phyloP scores from a whole-genome alignment of 2,113 vertebrate genomes.

The Columba janthina region DNA sequence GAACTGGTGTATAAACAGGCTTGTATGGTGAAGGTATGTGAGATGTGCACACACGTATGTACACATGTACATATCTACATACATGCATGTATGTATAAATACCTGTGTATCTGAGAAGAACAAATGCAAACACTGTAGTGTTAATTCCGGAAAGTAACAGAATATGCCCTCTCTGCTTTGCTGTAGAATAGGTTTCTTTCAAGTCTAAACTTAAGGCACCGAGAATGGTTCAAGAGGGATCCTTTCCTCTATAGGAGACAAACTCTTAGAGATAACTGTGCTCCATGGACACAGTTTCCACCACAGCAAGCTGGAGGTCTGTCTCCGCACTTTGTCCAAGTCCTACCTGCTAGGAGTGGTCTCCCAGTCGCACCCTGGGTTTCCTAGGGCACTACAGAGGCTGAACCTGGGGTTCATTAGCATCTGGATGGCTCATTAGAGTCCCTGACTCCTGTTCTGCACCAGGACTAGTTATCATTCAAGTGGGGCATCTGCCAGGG shows the following conservation, averaged over 20 bases:
- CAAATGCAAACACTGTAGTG: not conserved
- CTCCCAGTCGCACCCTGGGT: not conserved
- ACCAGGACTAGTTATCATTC: not conserved
- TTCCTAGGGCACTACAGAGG: not conserved
- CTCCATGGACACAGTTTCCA: not conserved
- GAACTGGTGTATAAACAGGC: too few species aligned
- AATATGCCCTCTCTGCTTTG: not conserved
- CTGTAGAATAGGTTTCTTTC: not conserved
- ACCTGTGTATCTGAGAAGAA: not conserved
- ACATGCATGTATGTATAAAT: rapidly evolving
- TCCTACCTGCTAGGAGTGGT: not conserved
- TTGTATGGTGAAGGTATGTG: too few species aligned
- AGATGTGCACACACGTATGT: not conserved
- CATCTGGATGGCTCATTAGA: not conserved
- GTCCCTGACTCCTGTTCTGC: not conserved
- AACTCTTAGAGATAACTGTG: not conserved
- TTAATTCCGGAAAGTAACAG: not conserved
- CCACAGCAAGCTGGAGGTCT: not conserved
- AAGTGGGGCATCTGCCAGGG: not conserved
- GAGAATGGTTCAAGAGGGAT: not conserved
- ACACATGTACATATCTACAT: rapidly evolving
- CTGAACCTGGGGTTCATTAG: rapidly evolving
- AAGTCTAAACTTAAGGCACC: not conserved
- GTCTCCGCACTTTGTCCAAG: not conserved
- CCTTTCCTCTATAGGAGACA: rapidly evolving